A percentile compares a stretch with the other conserved stretches of the same genome.
Evolutionary conservation across 2,113 vertebrate species (phyloP).

Genomic region (Sapayoa aenigma): DNA sequence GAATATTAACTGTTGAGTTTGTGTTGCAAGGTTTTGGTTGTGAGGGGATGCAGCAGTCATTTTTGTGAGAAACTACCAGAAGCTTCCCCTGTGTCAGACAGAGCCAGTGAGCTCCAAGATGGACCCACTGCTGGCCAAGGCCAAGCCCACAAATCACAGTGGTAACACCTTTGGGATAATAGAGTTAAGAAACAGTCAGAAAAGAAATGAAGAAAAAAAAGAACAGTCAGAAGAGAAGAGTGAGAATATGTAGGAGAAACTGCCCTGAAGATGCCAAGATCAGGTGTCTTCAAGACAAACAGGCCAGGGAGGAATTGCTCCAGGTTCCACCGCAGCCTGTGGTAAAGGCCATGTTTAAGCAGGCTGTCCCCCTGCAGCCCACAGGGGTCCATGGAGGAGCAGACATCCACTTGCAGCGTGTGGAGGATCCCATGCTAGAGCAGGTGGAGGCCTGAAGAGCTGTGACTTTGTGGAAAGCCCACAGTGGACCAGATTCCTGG

Average conservation of each 20-base stretch:
- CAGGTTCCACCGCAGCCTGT: neutral
- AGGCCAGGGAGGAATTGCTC: neutral
- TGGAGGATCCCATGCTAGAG: neutral
- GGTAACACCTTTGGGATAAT: fast-evolving
- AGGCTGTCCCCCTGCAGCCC: neutral
- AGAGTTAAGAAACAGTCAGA: neutral
- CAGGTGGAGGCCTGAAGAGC: neutral
- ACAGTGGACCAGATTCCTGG: neutral
- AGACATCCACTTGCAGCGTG: neutral
- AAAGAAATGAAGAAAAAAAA: neutral
- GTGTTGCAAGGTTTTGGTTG: neutral
- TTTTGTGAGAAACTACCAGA: neutral
- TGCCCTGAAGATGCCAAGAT: no score
- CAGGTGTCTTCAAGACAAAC: no score
- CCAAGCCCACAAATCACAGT: neutral
- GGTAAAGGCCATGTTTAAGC: neutral
- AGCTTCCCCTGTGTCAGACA: neutral
- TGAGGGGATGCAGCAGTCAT: fast-evolving
- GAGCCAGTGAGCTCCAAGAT: neutral
- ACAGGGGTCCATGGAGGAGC: neutral
- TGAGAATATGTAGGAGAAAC: neutral
- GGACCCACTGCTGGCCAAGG: no score
- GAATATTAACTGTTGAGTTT: neutral
- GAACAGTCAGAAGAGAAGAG: neutral
- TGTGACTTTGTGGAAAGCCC: fast-evolving